Conservation (phyloP, 2,113 vertebrate species). For the Catharus minimus region DNA sequence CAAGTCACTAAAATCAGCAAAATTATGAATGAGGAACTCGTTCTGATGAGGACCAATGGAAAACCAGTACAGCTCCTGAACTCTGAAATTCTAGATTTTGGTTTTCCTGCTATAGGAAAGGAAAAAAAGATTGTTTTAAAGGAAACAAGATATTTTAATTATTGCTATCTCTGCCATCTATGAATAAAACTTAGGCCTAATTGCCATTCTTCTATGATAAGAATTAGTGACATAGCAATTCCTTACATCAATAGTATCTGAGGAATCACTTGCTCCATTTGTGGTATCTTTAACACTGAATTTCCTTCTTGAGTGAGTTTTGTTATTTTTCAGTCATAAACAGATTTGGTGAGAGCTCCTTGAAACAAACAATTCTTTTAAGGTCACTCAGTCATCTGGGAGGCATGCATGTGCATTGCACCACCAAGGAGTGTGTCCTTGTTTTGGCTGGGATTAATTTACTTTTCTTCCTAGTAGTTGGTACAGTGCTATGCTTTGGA, state of each 20-base stretch:
- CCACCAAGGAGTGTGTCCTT: not conserved
- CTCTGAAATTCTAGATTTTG: not conserved
- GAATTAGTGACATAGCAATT: not conserved
- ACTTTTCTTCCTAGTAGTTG: not conserved
- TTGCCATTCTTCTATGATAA: not conserved
- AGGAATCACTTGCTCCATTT: not conserved
- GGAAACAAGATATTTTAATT: not conserved
- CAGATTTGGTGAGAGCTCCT: not conserved
- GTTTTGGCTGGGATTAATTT: not conserved
- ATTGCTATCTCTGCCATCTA: not conserved
- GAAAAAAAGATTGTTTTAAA: not conserved
- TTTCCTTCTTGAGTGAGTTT: not conserved
- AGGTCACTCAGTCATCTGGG: not conserved
- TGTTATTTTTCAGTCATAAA: not conserved
- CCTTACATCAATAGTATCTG: not conserved
- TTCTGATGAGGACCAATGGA: not conserved
- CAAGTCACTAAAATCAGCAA: not conserved
- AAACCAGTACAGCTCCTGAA: not conserved
- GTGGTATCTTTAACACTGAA: not conserved
- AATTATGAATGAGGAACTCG: not conserved
- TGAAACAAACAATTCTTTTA: not conserved
- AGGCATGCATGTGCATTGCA: not conserved
- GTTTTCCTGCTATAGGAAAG: not conserved
- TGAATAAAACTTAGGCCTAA: not conserved
- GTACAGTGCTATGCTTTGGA: not conserved